Evolutionary conservation across 2,888 invertebrate genomes (phyloP).

Genomic region (Oxycera nigricornis): DNA sequence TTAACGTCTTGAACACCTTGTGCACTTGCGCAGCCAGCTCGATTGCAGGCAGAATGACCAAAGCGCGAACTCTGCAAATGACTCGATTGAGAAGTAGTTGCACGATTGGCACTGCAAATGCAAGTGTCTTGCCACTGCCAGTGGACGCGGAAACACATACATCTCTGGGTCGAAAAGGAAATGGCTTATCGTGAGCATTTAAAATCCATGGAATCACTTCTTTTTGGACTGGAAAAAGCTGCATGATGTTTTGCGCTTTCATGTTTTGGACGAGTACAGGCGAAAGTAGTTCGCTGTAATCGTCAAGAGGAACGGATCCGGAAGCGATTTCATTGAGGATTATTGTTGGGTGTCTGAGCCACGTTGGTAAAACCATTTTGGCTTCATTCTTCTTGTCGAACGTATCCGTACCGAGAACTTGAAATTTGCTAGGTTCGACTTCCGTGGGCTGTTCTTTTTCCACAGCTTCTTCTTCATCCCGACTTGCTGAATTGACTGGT

Average conservation of each 20-base stretch:
- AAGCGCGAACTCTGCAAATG: slow-evolving; percentile 75
- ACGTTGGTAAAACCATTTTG: slow-evolving; percentile 81
- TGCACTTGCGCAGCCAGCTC: slow-evolving; percentile 90
- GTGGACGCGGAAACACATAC: slow-evolving; percentile 97
- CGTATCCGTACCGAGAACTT: slow-evolving; percentile 71
- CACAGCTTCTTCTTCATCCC: slow-evolving; percentile 37
- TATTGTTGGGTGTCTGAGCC: slow-evolving; percentile 82
- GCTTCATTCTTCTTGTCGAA: slow-evolving; percentile 69
- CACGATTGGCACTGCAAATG: slow-evolving; percentile 90
- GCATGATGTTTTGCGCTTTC: slow-evolving; percentile 72
- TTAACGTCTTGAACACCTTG: slow-evolving; percentile 79
- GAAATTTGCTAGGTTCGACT: slow-evolving; percentile 48
- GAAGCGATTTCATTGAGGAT: slow-evolving; percentile 76
- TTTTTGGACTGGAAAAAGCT: slow-evolving; percentile 87
- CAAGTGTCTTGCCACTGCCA: slow-evolving; percentile 95
- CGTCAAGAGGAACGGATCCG: slow-evolving; percentile 61
- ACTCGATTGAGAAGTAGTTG: slow-evolving; percentile 72
- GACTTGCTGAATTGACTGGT: background rate
- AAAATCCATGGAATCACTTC: slow-evolving; percentile 80
- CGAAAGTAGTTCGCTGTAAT: slow-evolving; percentile 71
- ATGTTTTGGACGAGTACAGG: slow-evolving; percentile 69
- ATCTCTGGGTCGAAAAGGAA: slow-evolving; percentile 79
- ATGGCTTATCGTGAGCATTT: slow-evolving; percentile 67
- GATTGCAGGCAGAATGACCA: slow-evolving; percentile 92
- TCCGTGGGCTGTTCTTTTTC: slow-evolving; percentile 49